Evolutionary conservation across 2,888 invertebrate genomes (phyloP).

Genomic region (Lasioglossum villosulum): DNA sequence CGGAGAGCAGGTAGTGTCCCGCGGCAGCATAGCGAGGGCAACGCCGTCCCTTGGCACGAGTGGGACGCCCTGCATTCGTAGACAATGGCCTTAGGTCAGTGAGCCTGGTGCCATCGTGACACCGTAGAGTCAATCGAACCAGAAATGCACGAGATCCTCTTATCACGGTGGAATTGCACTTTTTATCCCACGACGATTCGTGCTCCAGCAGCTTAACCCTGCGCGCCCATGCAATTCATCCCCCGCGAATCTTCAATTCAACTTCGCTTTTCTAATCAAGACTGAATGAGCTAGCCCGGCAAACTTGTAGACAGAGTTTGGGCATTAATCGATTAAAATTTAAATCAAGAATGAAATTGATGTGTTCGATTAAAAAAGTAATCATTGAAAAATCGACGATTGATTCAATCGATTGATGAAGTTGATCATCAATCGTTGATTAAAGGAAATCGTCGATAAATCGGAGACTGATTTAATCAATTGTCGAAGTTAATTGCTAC

Average conservation of each 20-base stretch:
- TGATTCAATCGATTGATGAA: too few species aligned
- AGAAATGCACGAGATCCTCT: constrained; percentile 1
- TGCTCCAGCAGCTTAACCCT: background rate
- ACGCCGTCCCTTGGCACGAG: constrained; percentile 70
- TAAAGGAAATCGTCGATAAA: too few species aligned
- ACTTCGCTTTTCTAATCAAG: background rate
- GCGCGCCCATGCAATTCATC: background rate
- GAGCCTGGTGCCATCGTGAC: constrained; percentile 68
- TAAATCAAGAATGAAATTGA: too few species aligned
- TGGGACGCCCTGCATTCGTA: constrained; percentile 71
- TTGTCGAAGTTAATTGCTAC: too few species aligned
- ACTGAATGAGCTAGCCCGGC: background rate
- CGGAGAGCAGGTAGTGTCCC: constrained; percentile 40
- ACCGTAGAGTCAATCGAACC: constrained; percentile 46
- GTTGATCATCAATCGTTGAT: too few species aligned
- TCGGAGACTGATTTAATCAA: too few species aligned
- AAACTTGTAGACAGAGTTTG: background rate
- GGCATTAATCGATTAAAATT: too few species aligned
- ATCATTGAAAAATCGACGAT: too few species aligned
- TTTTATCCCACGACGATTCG: background rate
- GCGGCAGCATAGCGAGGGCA: constrained; percentile 43
- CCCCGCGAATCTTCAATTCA: background rate
- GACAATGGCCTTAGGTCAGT: constrained; percentile 72
- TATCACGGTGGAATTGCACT: background rate
- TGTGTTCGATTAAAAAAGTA: too few species aligned